Evolutionary conservation across 2,113 vertebrate genomes (phyloP).

Genomic region (Ammodytes dubius): DNA sequence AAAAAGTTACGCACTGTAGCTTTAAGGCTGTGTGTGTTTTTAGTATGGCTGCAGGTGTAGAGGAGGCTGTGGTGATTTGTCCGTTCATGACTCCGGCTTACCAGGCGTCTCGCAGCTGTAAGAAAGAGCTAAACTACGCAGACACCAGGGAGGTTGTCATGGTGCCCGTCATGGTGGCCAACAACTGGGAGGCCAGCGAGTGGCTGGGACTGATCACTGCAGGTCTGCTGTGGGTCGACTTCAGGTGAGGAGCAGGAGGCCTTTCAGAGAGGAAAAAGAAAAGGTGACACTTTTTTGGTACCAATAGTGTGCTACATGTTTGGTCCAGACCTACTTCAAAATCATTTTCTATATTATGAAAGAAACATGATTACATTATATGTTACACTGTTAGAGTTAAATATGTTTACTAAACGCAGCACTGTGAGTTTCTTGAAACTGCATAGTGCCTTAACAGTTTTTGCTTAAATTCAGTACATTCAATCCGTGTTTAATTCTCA

Average conservation of each 20-base stretch:
- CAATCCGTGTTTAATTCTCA: background rate
- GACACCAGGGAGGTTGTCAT: constrained; percentile 59
- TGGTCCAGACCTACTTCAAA: too few species aligned
- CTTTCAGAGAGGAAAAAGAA: background rate
- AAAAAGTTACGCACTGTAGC: too few species aligned
- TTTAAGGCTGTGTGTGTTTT: constrained; percentile 2
- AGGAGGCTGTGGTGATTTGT: constrained; percentile 68
- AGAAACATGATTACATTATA: too few species aligned
- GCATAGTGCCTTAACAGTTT: background rate
- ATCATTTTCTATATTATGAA: too few species aligned
- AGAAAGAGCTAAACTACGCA: constrained; percentile 74
- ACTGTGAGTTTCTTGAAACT: too few species aligned
- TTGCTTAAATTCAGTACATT: background rate
- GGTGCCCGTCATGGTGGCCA: constrained; percentile 64
- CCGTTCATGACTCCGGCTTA: constrained; percentile 71
- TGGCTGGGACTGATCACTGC: constrained; percentile 75
- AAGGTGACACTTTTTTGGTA: background rate
- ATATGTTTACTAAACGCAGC: too few species aligned
- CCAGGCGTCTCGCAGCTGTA: constrained; percentile 73
- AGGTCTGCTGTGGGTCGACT: constrained; percentile 70
- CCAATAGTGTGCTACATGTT: too few species aligned
- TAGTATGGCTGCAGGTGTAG: constrained; percentile 74
- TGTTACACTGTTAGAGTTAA: too few species aligned
- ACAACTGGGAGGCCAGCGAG: constrained; percentile 77
- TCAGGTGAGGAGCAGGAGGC: constrained; percentile 60